Evolutionary conservation across 2,113 vertebrate species (phyloP), one percentile per base, ranked within the genome.

Genomic region (Phrynosoma platyrhinos): DNA sequence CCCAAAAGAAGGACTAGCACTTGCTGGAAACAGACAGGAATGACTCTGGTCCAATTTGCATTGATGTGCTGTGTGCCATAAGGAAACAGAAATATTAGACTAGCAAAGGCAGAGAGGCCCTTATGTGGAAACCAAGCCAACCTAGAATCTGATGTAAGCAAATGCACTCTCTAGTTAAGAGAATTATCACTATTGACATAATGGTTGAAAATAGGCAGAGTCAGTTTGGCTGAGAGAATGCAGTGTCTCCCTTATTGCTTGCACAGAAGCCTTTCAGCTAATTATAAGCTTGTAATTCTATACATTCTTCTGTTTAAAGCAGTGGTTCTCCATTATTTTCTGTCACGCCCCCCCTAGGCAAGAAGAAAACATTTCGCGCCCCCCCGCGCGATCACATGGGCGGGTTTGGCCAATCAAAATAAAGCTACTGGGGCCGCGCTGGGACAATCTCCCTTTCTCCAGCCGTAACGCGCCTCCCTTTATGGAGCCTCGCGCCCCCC

Each of bases 1-100:
- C 40, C 3, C 2, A 10, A 9, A 75, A 30, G 20, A 9, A 36
- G 18, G 21, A 36, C 2, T 4, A 76, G 42, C 1, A 25, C 77
- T 94, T 90, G 83, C 2, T 64, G 91, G 84, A 74, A 25, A 89
- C 2, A 2, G 14, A 75, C 47, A 81, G 32, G 20, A 79, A 82
- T 82, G 76, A 89, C 69, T 78, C 64, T n/a, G 27, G 75, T 79
- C 23, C 81, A 55, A 80, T 68, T 76, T 85, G 25, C 25, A 84
- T 58, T 18, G 62, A 13, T 30, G 36, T 18, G 6, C 42, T 30
- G 25, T 71, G 42, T 71, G 42, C 10, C 82, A 74, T 20, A 36
- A 83, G 27, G 25, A 52, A 79, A 68, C 32, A 77, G 9, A 58
- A 47, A 40, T 5, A 23, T 84, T 47, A 91, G 32, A 80, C 53